Percentiles rank a stretch among this genome's conserved stretches.
These are phyloP conservation scores for Imbricaverruca yamaguchii DNA, from an alignment of 2,888 invertebrate species.

Conservation along the genomic window DNA sequence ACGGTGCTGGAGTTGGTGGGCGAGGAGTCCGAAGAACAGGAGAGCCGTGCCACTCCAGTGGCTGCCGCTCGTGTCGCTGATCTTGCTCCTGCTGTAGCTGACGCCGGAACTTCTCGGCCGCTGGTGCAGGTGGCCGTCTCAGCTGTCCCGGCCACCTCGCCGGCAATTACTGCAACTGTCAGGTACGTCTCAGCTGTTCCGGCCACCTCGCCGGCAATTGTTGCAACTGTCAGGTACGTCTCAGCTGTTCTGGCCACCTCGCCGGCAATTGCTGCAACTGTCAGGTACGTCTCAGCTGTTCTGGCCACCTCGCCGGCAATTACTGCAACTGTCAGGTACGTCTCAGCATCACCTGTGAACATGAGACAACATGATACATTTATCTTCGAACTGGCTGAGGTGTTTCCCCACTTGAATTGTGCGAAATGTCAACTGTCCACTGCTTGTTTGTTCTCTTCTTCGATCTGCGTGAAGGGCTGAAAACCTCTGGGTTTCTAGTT, in stretches of 20 bases:
- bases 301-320: neutral
- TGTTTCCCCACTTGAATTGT: too few species aligned
- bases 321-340: neutral
- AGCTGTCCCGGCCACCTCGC: neutral
- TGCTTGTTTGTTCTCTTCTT: neutral
- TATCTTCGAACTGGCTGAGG: too few species aligned
- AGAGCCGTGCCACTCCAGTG: constrained; percentile 50
- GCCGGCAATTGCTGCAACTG: neutral
- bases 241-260: neutral
- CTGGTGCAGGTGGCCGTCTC: too few species aligned
- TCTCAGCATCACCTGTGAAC: neutral
- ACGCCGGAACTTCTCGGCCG: neutral
- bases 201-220: neutral
- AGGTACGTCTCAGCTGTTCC: neutral
- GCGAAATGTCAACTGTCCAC: neutral
- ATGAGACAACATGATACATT: too few species aligned
- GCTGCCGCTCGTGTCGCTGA: constrained; percentile 42
- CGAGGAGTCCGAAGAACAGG: constrained; percentile 48
- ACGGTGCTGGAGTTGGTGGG: constrained; percentile 17
- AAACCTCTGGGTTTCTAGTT: too few species aligned
- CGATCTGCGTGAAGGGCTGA: neutral
- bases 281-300: neutral
- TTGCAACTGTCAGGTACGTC: neutral
- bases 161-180: neutral
- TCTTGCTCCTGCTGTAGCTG: too few species aligned